Conservation (phyloP, 2,797 vertebrate genomes). For the Gymnothorax reevesii region DNA sequence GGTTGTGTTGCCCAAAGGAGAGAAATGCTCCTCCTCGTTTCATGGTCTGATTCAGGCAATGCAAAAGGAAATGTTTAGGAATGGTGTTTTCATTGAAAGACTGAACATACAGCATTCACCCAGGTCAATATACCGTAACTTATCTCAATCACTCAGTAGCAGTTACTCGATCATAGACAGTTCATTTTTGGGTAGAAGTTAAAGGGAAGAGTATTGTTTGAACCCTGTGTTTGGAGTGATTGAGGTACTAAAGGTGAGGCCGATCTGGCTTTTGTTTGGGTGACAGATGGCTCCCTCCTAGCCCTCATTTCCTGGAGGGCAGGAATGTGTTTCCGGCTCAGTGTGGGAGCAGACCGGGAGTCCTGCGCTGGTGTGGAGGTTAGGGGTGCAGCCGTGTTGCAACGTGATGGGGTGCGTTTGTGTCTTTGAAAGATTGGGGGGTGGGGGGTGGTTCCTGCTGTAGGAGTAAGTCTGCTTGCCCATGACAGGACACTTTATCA, state of each 20-base stretch:
- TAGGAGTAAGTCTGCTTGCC: neutral
- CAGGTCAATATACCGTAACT: neutral
- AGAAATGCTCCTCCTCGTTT: neutral
- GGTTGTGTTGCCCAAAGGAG: neutral
- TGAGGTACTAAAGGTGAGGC: slow-evolving; percentile 19
- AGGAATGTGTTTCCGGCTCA: slow-evolving; percentile 24
- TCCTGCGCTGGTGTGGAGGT: neutral
- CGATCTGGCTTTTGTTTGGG: neutral
- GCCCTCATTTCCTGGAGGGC: neutral
- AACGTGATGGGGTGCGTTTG: neutral
- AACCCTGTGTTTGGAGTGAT: neutral
- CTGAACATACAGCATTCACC: neutral
- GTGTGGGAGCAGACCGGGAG: slow-evolving; percentile 9
- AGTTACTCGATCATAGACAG: no score
- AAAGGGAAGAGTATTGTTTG: neutral
- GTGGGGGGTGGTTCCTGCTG: neutral
- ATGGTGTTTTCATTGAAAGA: slow-evolving; percentile 4
- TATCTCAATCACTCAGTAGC: no score
- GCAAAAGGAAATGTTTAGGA: slow-evolving; percentile 21
- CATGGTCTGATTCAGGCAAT: neutral
- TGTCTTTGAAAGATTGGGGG: slow-evolving; percentile 23
- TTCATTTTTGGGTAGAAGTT: neutral
- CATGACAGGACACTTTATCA: slow-evolving; percentile 23
- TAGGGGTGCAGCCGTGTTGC: neutral
- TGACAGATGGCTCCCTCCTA: slow-evolving; percentile 21